Conservation (phyloP, 2,113 vertebrate genomes). For the Grallaria varia region DNA sequence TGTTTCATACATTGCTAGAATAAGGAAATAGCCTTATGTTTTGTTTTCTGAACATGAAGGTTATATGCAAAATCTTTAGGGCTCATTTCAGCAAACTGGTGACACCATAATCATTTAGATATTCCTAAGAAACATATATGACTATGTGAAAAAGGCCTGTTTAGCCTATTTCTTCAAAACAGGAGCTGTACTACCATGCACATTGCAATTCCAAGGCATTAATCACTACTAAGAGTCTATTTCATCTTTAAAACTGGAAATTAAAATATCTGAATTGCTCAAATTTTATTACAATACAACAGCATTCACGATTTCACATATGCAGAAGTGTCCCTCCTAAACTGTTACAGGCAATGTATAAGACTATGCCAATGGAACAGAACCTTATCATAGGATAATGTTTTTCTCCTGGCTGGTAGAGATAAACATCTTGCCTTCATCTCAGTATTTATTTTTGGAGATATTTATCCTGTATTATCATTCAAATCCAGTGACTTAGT, state of each 20-base stretch:
- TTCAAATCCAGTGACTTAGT: conserved; percentile 68
- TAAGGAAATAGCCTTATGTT: neutral
- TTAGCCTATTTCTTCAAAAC: neutral
- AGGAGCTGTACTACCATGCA: neutral
- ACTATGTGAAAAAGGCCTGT: neutral
- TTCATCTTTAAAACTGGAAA: neutral
- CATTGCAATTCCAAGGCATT: neutral
- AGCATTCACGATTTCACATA: neutral
- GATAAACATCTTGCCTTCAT: conserved; percentile 54
- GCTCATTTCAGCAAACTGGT: neutral
- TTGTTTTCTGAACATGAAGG: neutral
- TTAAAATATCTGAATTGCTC: neutral
- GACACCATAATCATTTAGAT: neutral
- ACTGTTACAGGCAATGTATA: neutral
- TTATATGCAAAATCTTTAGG: neutral
- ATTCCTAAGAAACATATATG: neutral
- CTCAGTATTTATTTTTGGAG: conserved; percentile 65
- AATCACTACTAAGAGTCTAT: neutral
- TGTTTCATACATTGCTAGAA: neutral
- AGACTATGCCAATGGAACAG: neutral
- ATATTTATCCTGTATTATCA: conserved; percentile 65
- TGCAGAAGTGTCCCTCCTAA: neutral
- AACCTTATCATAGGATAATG: neutral
- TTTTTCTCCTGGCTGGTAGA: conserved; percentile 9
- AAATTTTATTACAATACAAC: neutral